Evolutionary conservation across 2,888 invertebrate species (phyloP), one percentile per base, ranked within the genome.

Genomic region (Endomychus coccineus): DNA sequence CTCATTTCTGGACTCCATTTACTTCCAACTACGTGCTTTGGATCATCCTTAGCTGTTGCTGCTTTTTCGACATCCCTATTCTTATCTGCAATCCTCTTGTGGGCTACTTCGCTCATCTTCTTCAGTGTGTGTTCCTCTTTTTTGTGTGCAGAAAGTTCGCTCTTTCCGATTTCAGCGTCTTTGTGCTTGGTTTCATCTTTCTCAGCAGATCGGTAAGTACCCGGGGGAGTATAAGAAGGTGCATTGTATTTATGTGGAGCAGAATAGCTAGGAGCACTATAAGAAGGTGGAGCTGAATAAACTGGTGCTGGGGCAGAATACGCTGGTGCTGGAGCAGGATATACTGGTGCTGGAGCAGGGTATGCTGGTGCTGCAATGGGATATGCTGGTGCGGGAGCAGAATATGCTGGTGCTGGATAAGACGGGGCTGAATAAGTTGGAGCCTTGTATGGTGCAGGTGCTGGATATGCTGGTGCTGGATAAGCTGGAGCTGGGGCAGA

Each of bases 401-500:
- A 24, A 11, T 30, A 19, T 9, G 31, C 36, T 21, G 46, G 38
- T 27, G 45, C 27, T 7, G 28, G 13, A 25, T 46, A 46, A 11
- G 39, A 16, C 29, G 42, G 36, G 27, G 40, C 42, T 15, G 38
- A 28, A 21, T 43, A 46, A 16, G 41, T 34, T 23, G 46, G 44
- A 16, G 28, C 36, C 11, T 36, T 27, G 40, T 37, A 41, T 34
- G 39, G 36, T 32, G 44, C 39, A 16, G 44, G 50, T 39, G 23
- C 41, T 27, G 19, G 37, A 13, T 46, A 41, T 27, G 47, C 43
- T 27, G 49, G 44, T 22, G 48, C 45, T 3, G 42, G 38, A 36
- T 49, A 46, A 16, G 35, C 17, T 1, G 41, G 41, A 25, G 31
- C 29, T n/a, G 31, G 34, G 11, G 36, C 25, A 16, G 28, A 30